Conservation (phyloP, 2,113 vertebrate genomes). For the Channa maculata region DNA sequence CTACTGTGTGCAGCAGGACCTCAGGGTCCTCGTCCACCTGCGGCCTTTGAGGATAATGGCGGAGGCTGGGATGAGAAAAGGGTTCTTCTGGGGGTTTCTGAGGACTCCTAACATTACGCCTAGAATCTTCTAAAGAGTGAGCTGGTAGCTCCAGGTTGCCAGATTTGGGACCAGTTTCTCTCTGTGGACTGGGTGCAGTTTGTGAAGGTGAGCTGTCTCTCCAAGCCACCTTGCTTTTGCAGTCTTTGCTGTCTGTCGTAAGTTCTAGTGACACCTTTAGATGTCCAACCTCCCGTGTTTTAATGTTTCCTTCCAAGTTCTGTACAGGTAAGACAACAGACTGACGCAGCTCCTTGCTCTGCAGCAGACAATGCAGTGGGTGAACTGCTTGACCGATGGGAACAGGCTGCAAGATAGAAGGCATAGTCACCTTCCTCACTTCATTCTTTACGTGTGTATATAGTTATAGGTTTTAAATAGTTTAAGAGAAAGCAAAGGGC, state of each 20-base stretch:
- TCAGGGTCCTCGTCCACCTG: constrained; percentile 64
- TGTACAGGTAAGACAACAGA: constrained; percentile 83
- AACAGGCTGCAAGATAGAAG: constrained; percentile 81
- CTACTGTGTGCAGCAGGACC: constrained; percentile 87
- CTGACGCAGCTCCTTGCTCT: constrained; percentile 82
- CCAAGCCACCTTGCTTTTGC: constrained; percentile 39
- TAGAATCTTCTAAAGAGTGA: constrained; percentile 22
- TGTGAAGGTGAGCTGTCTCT: constrained; percentile 26
- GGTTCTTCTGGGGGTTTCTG: background rate
- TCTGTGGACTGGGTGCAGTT: constrained; percentile 31
- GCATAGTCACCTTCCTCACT: background rate
- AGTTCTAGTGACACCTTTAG: constrained; percentile 92
- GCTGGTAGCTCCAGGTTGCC: constrained; percentile 22
- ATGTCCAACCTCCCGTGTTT: constrained; percentile 80
- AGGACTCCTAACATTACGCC: constrained; percentile 22
- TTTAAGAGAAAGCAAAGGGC: too few species aligned
- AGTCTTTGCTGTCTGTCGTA: constrained; percentile 73
- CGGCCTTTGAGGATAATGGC: constrained; percentile 12
- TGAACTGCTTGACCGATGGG: constrained; percentile 85
- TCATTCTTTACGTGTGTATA: background rate
- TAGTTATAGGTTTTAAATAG: background rate
- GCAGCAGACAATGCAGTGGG: constrained; percentile 83
- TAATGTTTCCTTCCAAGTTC: constrained; percentile 64
- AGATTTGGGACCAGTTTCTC: constrained; percentile 19
- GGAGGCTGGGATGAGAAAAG: background rate